Evolutionary conservation across 2,797 vertebrate species (phyloP), one percentile per base, ranked within the genome.

Genomic region (Sebastes paucispinis): DNA sequence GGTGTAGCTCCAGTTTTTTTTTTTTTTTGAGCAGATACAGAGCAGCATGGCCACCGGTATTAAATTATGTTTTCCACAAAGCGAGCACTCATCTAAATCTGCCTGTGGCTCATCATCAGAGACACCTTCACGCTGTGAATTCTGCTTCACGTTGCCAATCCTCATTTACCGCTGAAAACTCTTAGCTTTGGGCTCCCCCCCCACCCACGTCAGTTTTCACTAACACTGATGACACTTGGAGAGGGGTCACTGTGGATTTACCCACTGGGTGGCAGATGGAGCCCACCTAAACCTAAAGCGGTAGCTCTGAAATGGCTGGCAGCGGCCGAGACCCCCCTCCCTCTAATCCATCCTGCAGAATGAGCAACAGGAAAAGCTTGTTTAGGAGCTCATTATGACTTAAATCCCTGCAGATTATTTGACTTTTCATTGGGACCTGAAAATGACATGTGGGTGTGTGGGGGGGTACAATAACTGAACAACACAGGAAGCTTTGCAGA

Each of bases 191-290:
- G 14, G 20, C 27, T 13, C 5, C 13, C 13, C 39, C 6, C 16
- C 16, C 14, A 8, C 77, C 27, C 47, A 8, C 11, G 60, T 60
- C 27, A 74, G 50, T 52, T 52, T 88, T 80, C 65, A 79, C 62
- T 76, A 10, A 64, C 39, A 54, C 36, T 10, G 63, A 58, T 77
- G 59, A 78, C 29, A 70, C 69, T 82, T 68, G 58, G 68, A 36
- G 69, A 78, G 66, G 68, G 64, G 81, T 84, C 80, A 85, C 43
- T 25, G 67, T 74, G 90, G 86, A 77, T 88, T 90, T 83, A 75
- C 29, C 57, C 36, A 43, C 63, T 1, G 2, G 34, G 77, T 62
- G 70, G 75, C 93, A 95, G 93, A 95, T 93, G 90, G 88, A 78
- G 47, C 67, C 77, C 77, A 88, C 70, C 86, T 83, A 91, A 88